Conservation (phyloP, 2,888 invertebrate species). For the Harpagoxenus sublaevis region DNA sequence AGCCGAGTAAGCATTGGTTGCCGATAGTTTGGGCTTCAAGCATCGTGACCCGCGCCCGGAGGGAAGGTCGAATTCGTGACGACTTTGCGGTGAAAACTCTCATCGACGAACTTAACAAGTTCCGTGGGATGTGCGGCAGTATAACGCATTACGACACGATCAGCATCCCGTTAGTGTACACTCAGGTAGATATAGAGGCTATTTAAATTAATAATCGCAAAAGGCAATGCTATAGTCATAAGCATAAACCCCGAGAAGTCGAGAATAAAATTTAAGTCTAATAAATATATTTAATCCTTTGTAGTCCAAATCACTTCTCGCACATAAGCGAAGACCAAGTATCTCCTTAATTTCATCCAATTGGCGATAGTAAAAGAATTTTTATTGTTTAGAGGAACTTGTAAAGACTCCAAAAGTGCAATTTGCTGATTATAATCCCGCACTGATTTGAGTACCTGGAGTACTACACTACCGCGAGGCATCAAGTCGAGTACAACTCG, state of each 20-base stretch:
- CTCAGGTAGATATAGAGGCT: conserved; percentile 81
- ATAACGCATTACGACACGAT: conserved; percentile 87
- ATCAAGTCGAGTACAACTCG: neutral
- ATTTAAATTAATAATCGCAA: neutral
- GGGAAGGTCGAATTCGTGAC: conserved; percentile 95
- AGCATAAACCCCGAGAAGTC: neutral
- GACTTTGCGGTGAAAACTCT: conserved; percentile 97
- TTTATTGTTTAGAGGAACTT: neutral
- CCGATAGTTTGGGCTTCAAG: conserved; percentile 97
- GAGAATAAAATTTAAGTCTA: neutral
- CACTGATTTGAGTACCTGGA: neutral
- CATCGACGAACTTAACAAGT: conserved; percentile 88
- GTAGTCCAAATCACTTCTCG: neutral
- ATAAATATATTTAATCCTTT: neutral
- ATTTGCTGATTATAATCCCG: neutral
- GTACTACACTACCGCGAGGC: neutral
- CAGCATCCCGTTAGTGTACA: conserved; percentile 88
- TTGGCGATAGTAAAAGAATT: neutral
- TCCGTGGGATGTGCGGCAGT: conserved; percentile 87
- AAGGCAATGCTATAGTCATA: neutral
- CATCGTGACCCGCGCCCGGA: conserved; percentile 95
- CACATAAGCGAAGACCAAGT: neutral
- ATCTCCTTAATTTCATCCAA: no score
- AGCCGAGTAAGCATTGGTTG: conserved; percentile 95
- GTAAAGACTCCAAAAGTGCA: neutral